Base-by-base conservation (phyloP, 53 echinoderm and acorn worm genomes). In the Mesocentrotus franciscanus region DNA sequence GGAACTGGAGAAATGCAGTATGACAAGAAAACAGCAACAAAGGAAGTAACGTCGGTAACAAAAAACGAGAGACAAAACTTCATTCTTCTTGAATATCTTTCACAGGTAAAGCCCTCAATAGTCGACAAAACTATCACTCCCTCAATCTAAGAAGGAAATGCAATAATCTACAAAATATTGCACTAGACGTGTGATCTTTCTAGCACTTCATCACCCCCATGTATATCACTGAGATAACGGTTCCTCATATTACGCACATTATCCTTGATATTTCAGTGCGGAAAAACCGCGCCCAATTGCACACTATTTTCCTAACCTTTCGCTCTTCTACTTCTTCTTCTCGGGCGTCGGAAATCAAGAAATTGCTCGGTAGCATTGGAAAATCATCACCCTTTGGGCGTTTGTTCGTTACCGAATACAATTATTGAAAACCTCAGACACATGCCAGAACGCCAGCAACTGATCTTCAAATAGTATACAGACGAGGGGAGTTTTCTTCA, bases 261-360 rank as follows among this genome's bases (percentile, higher is more conserved):
- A 91, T 91, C 91, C 91, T 91, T 91, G 91, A 91, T 91, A 91
- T 91, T 91, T 91, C 91, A 66, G 35, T 18, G 91, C 64, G 91
- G 91, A 91, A 91, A 91, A 66, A 91, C 91, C 91, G 91, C 91
- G 91, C 91, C 91, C 91, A 29, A 91, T 91, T 66, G 91, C 91
- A 91, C 64, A 91, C 91, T 91, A 91, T 91, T 91, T 91, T 61
- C 66, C 62, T 91, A 91, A 91, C 91, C 91, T 66, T 66, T 91
- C 35, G 64, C 91, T 91, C 64, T 24, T 91, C 17, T 66, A 66
- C 22, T 91, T 62, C 91, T 91, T 36, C 91, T 36, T 14, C 36
- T 61, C 17, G 11, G 36, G 35, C 66, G 66, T 18, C 33, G 91
- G 91, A 91, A 91, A 91, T 91, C 34, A 39, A 91, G 62, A 91